Evolutionary conservation across 2,113 vertebrate genomes (phyloP).

Genomic region (Scopus umbretta): DNA sequence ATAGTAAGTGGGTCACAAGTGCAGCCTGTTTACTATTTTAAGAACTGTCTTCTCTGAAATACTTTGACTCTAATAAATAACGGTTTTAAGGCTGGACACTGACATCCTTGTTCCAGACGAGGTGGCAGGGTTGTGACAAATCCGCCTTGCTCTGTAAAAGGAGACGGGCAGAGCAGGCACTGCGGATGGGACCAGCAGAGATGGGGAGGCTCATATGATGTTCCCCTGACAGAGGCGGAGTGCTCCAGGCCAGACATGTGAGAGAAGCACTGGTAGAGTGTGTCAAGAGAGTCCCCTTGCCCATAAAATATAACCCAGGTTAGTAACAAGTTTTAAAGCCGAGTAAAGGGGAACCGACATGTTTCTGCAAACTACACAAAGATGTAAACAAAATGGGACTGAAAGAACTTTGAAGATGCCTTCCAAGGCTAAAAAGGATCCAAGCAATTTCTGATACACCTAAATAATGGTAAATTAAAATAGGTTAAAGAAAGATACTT

Average conservation of each 20-base stretch:
- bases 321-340: not conserved
- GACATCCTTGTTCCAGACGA: not conserved
- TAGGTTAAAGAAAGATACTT: not conserved
- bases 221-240: not conserved
- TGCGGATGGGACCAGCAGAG: not conserved
- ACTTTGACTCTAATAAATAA: not conserved
- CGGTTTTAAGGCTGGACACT: not conserved
- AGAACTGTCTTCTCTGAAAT: not conserved
- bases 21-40: not conserved
- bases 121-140: not conserved
- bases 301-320: not conserved
- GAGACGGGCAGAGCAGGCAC: fast-evolving
- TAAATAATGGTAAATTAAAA: not conserved
- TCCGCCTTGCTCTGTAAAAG: not conserved
- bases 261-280: not conserved
- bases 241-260: not conserved
- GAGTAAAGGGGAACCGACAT: not conserved
- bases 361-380: not conserved
- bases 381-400: not conserved
- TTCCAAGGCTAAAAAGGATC: not conserved
- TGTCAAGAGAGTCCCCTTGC: not conserved
- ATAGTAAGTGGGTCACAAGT: not conserved
- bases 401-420: not conserved
- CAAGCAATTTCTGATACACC: not conserved
- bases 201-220: not conserved